These are phyloP conservation scores for Clunio marinus DNA, from an alignment of 2,888 invertebrate genomes.

Conservation along the genomic window DNA sequence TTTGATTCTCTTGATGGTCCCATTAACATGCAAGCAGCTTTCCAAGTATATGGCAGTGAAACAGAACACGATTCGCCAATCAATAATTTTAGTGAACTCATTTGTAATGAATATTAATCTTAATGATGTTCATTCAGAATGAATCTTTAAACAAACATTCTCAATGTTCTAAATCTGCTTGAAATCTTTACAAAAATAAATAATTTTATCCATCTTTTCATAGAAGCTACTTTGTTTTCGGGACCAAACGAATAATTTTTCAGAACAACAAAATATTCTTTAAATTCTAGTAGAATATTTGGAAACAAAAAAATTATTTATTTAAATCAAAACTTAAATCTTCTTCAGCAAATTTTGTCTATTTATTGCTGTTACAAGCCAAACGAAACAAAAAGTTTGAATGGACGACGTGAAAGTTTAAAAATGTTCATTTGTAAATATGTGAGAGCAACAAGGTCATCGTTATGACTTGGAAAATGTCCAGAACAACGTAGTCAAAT, in stretches of 20 bases:
- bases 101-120: constrained; percentile 43
- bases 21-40: constrained; percentile 43
- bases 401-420: background rate
- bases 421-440: background rate
- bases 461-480: background rate
- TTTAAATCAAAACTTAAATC: background rate
- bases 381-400: background rate
- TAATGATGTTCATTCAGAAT: background rate
- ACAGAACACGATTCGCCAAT: constrained; percentile 41
- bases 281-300: background rate
- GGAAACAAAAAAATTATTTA: background rate
- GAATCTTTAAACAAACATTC: background rate
- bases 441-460: background rate
- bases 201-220: background rate
- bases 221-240: background rate
- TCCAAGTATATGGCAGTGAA: constrained; percentile 43
- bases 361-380: background rate
- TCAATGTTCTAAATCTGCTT: background rate
- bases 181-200: background rate
- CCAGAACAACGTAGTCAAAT: background rate
- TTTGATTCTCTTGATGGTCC: constrained; percentile 44
- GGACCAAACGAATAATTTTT: constrained; percentile 10
- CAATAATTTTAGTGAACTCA: constrained; percentile 42
- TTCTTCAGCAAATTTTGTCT: background rate
- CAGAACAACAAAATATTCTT: background rate